phyloP scores from a whole-genome alignment of 2,113 vertebrate genomes.

The Amblyornis subalaris region DNA sequence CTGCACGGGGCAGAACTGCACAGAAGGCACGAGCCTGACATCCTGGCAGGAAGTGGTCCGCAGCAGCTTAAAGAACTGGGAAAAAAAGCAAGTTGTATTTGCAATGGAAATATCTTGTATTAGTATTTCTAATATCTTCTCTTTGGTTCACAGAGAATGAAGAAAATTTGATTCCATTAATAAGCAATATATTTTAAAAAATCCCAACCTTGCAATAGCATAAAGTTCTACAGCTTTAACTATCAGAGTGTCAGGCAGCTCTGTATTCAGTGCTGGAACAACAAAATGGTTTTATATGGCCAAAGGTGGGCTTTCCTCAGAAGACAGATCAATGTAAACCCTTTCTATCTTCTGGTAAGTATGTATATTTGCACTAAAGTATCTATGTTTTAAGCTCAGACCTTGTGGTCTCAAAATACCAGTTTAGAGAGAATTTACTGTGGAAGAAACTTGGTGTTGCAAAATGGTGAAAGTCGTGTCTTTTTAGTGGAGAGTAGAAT shows the following conservation, averaged over 20 bases:
- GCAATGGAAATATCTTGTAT: not conserved
- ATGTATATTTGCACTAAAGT: not conserved
- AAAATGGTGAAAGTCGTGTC: not conserved
- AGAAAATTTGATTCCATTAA: not conserved
- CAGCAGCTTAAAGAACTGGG: not conserved
- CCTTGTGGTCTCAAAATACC: not conserved
- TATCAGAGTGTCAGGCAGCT: not conserved
- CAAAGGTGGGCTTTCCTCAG: not conserved
- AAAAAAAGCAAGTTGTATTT: not conserved
- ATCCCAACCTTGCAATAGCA: not conserved
- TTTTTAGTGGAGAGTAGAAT: not conserved
- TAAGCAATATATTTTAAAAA: not conserved
- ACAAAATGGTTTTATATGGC: not conserved
- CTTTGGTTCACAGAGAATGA: not conserved
- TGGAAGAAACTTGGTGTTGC: not conserved
- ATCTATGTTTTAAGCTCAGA: not conserved
- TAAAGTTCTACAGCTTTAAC: not conserved
- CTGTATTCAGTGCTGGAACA: not conserved
- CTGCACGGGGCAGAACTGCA: not conserved
- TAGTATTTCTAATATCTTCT: not conserved
- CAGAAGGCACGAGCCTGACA: not conserved
- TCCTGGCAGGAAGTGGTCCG: accelerated
- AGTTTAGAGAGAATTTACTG: not conserved
- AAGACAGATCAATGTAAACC: not conserved
- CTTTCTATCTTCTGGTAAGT: not conserved